Evolutionary conservation across 2,113 vertebrate species (phyloP).

Genomic region (Psittacara wagleri): DNA sequence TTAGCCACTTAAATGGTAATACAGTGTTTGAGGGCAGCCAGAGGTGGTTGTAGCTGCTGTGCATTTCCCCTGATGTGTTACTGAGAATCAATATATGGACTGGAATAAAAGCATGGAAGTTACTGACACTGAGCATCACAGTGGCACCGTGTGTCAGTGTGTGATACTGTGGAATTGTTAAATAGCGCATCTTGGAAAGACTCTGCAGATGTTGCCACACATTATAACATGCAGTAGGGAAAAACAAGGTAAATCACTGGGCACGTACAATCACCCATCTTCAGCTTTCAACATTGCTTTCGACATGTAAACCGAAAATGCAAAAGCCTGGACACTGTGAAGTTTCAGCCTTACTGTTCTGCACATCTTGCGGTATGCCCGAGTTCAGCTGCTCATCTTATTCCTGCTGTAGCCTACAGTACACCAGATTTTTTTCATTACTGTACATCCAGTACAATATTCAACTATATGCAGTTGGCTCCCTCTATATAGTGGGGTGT

Average conservation of each 20-base stretch:
- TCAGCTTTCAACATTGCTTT: not conserved
- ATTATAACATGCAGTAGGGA: rapidly evolving
- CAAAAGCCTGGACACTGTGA: not conserved
- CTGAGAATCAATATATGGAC: not conserved
- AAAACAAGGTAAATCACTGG: rapidly evolving
- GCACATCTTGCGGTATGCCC: rapidly evolving
- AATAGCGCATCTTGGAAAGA: not conserved
- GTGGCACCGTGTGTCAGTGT: not conserved
- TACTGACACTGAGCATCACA: not conserved
- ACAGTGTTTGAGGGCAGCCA: not conserved
- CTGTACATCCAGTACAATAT: rapidly evolving
- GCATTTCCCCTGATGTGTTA: not conserved
- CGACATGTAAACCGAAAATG: not conserved
- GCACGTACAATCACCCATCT: not conserved
- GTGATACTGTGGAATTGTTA: not conserved
- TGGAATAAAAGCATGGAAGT: not conserved
- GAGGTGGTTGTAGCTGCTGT: not conserved
- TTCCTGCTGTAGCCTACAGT: rapidly evolving
- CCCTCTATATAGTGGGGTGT: not conserved
- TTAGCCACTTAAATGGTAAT: not conserved
- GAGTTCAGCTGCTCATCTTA: rapidly evolving
- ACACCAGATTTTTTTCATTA: not conserved
- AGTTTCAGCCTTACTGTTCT: not conserved
- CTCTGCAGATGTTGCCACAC: not conserved
- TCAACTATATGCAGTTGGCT: not conserved